Evolutionary conservation across 2,797 vertebrate genomes (phyloP).

Genomic region (Ctenosaura bakeri): DNA sequence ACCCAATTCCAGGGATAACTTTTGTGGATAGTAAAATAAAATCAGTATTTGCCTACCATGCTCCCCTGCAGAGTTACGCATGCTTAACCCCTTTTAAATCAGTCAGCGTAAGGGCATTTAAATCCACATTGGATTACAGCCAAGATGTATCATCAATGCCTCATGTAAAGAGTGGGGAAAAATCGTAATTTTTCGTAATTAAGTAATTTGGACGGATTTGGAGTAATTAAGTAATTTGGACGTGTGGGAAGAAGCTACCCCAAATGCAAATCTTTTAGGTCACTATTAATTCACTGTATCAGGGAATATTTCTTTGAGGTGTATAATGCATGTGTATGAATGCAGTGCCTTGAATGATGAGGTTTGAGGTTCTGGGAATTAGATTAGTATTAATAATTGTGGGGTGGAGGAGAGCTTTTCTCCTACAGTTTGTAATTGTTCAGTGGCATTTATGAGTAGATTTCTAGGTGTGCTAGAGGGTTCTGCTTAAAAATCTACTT

Average conservation of each 20-base stretch:
- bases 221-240: neutral
- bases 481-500: constrained; percentile 8
- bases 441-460: neutral
- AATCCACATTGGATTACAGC: neutral
- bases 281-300: constrained; percentile 1
- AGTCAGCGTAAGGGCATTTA: constrained; percentile 7
- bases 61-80: neutral
- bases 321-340: neutral
- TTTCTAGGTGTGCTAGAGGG: neutral
- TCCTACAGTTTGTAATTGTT: neutral
- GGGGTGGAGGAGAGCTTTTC: neutral
- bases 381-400: neutral
- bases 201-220: neutral
- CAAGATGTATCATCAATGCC: neutral
- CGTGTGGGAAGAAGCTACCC: neutral
- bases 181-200: neutral
- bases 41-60: neutral
- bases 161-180: neutral
- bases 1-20: neutral
- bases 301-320: constrained; percentile 15
- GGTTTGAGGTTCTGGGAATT: neutral
- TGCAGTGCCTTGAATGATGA: constrained; percentile 8
- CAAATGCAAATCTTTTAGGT: neutral
- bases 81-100: neutral
- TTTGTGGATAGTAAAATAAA: neutral